Evolutionary conservation across 2,888 invertebrate species (phyloP).

Genomic region (Escarpia spicata): DNA sequence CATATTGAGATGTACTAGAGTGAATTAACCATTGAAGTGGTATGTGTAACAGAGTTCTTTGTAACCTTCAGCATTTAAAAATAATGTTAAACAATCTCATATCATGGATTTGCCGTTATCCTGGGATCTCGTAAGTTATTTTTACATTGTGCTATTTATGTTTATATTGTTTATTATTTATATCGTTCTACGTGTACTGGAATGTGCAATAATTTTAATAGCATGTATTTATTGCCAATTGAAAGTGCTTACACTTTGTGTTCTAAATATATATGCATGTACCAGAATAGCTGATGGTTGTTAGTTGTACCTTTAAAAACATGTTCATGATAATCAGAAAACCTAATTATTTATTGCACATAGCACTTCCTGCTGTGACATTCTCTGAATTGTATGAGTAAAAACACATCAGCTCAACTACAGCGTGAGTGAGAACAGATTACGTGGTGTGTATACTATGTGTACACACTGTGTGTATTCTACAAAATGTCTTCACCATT

Average conservation of each 20-base stretch:
- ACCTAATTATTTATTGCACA: background rate
- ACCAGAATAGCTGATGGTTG: background rate
- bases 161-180: conserved; percentile 12
- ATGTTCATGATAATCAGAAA: background rate
- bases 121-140: conserved; percentile 3
- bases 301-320: background rate
- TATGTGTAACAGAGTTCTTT: background rate
- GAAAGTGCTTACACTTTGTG: background rate
- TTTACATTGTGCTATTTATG: conserved; percentile 6
- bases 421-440: background rate
- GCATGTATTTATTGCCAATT: background rate
- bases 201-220: background rate
- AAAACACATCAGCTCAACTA: background rate
- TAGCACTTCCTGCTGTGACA: background rate
- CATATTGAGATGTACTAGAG: background rate
- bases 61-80: background rate
- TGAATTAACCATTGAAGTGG: background rate
- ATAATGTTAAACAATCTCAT: conserved; percentile 13
- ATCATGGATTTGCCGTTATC: conserved; percentile 1
- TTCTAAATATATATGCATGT: background rate
- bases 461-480: background rate
- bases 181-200: conserved; percentile 1
- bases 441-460: background rate
- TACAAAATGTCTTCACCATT: background rate
- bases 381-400: background rate